Evolutionary conservation across 2,797 vertebrate species (phyloP).

Genomic region (Spea hammondii): DNA sequence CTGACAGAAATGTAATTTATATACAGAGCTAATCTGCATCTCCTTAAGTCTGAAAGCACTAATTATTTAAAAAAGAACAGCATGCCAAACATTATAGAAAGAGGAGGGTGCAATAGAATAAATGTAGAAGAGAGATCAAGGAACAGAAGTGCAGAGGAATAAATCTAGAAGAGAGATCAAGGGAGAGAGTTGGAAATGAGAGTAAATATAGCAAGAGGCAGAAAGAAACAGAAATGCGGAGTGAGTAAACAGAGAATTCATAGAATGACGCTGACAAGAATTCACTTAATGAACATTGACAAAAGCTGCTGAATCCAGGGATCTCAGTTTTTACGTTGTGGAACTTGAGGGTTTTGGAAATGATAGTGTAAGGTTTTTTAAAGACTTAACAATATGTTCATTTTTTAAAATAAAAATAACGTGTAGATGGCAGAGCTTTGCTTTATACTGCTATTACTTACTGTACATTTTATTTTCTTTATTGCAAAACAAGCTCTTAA

Average conservation of each 20-base stretch:
- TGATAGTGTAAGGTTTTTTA: too few species aligned
- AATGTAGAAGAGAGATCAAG: neutral
- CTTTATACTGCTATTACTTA: too few species aligned
- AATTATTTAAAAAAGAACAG: slow-evolving; percentile 70
- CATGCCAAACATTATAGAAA: slow-evolving; percentile 64
- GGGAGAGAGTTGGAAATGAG: slow-evolving; percentile 9
- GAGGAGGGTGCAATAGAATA: slow-evolving; percentile 49
- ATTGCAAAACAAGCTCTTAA: neutral
- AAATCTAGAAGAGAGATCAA: neutral
- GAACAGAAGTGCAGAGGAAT: neutral
- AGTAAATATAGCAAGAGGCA: neutral
- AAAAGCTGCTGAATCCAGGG: neutral
- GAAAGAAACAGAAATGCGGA: neutral
- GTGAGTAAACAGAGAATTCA: neutral
- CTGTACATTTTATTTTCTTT: neutral
- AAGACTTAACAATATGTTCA: too few species aligned
- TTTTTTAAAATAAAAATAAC: too few species aligned
- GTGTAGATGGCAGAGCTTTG: too few species aligned
- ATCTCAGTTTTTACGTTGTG: too few species aligned
- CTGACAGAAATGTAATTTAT: slow-evolving; percentile 41
- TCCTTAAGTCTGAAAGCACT: slow-evolving; percentile 63
- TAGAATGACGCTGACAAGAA: neutral
- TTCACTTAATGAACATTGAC: neutral
- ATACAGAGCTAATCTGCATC: slow-evolving; percentile 64
- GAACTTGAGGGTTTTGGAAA: too few species aligned